These are phyloP conservation scores for Mizuhopecten yessoensis DNA, from an alignment of 1,140 invertebrate species.

Conservation along the genomic window DNA sequence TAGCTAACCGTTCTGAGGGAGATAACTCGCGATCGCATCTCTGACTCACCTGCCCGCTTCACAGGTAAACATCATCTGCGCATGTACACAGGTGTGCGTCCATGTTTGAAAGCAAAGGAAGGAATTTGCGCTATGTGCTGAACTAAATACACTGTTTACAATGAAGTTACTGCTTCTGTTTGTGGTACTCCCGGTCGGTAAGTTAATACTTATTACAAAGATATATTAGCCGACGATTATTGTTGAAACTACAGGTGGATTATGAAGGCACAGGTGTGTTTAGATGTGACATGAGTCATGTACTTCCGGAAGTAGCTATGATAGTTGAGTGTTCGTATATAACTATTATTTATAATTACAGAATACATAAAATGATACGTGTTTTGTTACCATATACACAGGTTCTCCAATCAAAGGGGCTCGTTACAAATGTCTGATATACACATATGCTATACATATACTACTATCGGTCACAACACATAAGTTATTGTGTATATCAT, in stretches of 20 bases:
- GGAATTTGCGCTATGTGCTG: constrained; percentile 1
- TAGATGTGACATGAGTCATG: not conserved
- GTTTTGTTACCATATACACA: too few species aligned
- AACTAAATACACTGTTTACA: not conserved
- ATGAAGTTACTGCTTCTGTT: not conserved
- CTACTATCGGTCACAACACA: too few species aligned
- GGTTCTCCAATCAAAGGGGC: too few species aligned
- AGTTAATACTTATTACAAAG: not conserved
- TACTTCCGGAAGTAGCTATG: not conserved
- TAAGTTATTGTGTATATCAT: too few species aligned
- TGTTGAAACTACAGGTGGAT: not conserved
- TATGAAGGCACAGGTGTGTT: not conserved
- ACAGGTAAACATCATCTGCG: constrained; percentile 24
- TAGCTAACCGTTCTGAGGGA: too few species aligned
- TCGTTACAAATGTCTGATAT: too few species aligned
- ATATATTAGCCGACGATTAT: not conserved
- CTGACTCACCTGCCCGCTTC: not conserved
- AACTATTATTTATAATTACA: too few species aligned
- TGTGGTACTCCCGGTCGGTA: not conserved
- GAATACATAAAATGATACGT: too few species aligned
- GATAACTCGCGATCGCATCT: not conserved
- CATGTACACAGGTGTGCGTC: constrained; percentile 4
- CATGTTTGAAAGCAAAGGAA: not conserved
- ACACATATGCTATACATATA: too few species aligned
- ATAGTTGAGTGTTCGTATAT: too few species aligned